These are phyloP conservation scores for Thamnaconus septentrionalis DNA, from an alignment of 2,113 vertebrate species.

Conservation along the genomic window DNA sequence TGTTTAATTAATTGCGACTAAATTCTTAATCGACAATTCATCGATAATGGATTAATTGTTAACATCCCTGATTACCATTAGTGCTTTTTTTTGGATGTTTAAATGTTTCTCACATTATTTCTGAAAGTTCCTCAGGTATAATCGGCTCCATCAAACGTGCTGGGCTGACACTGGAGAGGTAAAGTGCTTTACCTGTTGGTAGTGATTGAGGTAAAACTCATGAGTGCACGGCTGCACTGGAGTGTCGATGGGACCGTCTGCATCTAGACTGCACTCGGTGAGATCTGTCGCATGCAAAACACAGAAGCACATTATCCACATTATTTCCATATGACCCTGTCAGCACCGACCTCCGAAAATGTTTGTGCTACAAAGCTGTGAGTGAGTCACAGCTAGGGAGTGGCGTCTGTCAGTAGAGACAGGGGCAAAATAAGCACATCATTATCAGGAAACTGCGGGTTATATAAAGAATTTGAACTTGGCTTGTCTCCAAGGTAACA, in stretches of 20 bases:
- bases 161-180: neutral
- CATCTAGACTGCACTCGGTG: conserved; percentile 83
- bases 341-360: too few species aligned
- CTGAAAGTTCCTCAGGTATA: too few species aligned
- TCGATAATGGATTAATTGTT: too few species aligned
- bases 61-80: too few species aligned
- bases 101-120: too few species aligned
- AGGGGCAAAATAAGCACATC: too few species aligned
- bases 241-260: conserved; percentile 82
- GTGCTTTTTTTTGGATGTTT: too few species aligned
- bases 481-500: conserved; percentile 42
- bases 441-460: too few species aligned
- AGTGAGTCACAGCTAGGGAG: conserved; percentile 56
- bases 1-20: too few species aligned
- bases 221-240: conserved; percentile 81
- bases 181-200: conserved; percentile 76
- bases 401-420: conserved; percentile 25
- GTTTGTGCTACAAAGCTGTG: conserved; percentile 13
- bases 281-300: conserved; percentile 70
- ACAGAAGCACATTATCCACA: neutral
- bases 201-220: conserved; percentile 85
- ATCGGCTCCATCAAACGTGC: neutral
- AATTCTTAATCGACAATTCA: too few species aligned
- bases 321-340: too few species aligned
- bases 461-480: conserved; percentile 9